phyloP scores from a whole-genome alignment of 1,140 invertebrate genomes.

The Magallana gigas region DNA sequence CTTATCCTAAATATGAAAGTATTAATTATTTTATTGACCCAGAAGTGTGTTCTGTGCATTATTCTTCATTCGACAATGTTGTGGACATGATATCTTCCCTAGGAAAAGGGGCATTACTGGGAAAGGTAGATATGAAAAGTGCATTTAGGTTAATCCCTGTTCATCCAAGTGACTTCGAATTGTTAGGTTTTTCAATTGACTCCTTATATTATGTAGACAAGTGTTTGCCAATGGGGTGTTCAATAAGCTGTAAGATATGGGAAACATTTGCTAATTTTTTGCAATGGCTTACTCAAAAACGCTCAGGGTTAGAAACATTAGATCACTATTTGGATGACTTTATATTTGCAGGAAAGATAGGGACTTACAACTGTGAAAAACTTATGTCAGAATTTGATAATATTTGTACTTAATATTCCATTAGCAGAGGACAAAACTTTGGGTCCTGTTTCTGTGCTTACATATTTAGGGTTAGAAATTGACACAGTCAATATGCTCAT shows the following conservation, averaged over 20 bases:
- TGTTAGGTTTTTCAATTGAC: slow-evolving; percentile 32
- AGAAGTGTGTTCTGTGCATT: background rate
- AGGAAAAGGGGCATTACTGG: slow-evolving; percentile 9
- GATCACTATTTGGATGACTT: slow-evolving; percentile 50
- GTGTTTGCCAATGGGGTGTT: slow-evolving; percentile 47
- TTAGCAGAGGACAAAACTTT: slow-evolving; percentile 34
- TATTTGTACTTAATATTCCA: slow-evolving; percentile 31
- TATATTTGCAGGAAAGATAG: background rate
- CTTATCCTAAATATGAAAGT: slow-evolving; percentile 41
- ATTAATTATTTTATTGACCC: slow-evolving; percentile 37
- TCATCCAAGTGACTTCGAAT: slow-evolving; percentile 35
- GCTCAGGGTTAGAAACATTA: background rate
- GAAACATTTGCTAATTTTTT: slow-evolving; percentile 47
- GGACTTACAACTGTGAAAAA: background rate
- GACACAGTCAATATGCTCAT: slow-evolving; percentile 32
- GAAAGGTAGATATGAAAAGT: slow-evolving; percentile 5
- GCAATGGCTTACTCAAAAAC: background rate
- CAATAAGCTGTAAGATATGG: background rate
- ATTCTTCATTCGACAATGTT: no score
- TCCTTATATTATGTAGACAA: slow-evolving; percentile 10
- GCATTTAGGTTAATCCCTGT: slow-evolving; percentile 18
- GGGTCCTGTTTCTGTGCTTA: slow-evolving; percentile 26
- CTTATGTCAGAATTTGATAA: slow-evolving; percentile 7
- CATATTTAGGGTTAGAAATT: slow-evolving; percentile 39
- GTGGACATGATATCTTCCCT: background rate